Conservation (phyloP, 2,888 invertebrate species). For the Drosophila algonquin region DNA sequence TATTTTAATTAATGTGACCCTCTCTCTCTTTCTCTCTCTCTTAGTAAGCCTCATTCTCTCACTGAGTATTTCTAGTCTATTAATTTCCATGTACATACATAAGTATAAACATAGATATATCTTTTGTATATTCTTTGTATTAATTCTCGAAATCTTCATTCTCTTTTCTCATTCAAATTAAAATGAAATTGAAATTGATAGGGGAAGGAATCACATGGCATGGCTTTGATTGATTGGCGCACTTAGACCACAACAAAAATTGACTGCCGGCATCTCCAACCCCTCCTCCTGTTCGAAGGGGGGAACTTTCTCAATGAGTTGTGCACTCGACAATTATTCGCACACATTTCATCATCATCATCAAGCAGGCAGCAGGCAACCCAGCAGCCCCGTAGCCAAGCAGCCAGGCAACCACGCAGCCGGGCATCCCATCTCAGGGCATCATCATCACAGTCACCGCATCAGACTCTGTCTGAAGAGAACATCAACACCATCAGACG, state of each 20-base stretch:
- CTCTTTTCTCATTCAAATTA: conserved; percentile 24
- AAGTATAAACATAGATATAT: not conserved
- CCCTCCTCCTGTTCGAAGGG: conserved; percentile 19
- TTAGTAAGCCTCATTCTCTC: too few relatives aligned
- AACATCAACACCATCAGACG: conserved; percentile 33
- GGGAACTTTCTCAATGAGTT: conserved; percentile 40
- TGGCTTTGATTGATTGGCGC: conserved; percentile 66
- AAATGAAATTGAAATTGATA: conserved; percentile 29
- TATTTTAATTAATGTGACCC: too few relatives aligned
- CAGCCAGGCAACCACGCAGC: not conserved
- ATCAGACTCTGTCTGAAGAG: not conserved
- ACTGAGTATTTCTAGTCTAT: too few relatives aligned
- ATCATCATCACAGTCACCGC: conserved; percentile 15
- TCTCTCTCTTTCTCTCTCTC: too few relatives aligned
- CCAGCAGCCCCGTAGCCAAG: not conserved
- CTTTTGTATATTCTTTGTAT: not conserved
- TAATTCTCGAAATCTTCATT: conserved; percentile 12
- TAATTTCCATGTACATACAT: too few relatives aligned
- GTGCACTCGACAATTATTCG: conserved; percentile 68
- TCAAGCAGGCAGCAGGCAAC: not conserved
- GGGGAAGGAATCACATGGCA: conserved; percentile 18
- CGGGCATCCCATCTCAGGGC: conserved; percentile 17
- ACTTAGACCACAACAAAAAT: conserved; percentile 32
- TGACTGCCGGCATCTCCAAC: conserved; percentile 12
- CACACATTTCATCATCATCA: conserved; percentile 61